These are phyloP conservation scores for Danio jaintianensis DNA, from an alignment of 2,797 vertebrate species.

Conservation along the genomic window DNA sequence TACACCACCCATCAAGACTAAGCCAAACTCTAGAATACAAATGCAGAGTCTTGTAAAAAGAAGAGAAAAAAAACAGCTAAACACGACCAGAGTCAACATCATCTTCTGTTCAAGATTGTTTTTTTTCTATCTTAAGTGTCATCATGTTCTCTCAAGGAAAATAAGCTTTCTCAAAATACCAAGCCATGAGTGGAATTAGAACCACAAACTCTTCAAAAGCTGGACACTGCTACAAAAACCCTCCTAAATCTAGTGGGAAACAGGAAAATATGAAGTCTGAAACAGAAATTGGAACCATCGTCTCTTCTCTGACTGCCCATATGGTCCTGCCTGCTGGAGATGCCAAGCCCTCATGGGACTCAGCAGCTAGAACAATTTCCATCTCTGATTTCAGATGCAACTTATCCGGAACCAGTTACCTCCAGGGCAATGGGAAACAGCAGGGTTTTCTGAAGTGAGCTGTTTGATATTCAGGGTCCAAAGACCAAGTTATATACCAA, in stretches of 20 bases:
- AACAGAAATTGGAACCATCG: slow-evolving; percentile 64
- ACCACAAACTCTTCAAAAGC: slow-evolving; percentile 8
- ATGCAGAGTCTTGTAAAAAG: slow-evolving; percentile 54
- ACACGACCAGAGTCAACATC: slow-evolving; percentile 54
- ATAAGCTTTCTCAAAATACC: slow-evolving; percentile 46
- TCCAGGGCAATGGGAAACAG: slow-evolving; percentile 62
- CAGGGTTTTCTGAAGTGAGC: slow-evolving; percentile 35
- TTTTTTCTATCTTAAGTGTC: background rate
- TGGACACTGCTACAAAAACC: slow-evolving; percentile 12
- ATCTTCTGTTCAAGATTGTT: background rate
- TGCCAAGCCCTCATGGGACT: slow-evolving; percentile 68
- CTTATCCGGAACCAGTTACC: slow-evolving; percentile 70
- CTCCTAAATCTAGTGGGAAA: slow-evolving; percentile 30
- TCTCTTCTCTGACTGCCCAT: slow-evolving; percentile 63
- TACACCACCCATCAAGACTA: slow-evolving; percentile 70
- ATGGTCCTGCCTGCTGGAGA: slow-evolving; percentile 68
- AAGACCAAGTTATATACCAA: slow-evolving; percentile 63
- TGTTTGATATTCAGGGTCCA: slow-evolving; percentile 39
- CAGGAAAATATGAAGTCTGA: slow-evolving; percentile 32
- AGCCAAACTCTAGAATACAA: slow-evolving; percentile 65
- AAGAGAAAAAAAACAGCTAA: slow-evolving; percentile 30
- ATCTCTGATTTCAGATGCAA: slow-evolving; percentile 69
- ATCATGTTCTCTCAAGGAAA: slow-evolving; percentile 6
- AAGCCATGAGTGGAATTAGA: slow-evolving; percentile 17
- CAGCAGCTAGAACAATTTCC: slow-evolving; percentile 64